Base-by-base conservation (phyloP, 1,140 invertebrate species). In the Drosophila pandora region DNA sequence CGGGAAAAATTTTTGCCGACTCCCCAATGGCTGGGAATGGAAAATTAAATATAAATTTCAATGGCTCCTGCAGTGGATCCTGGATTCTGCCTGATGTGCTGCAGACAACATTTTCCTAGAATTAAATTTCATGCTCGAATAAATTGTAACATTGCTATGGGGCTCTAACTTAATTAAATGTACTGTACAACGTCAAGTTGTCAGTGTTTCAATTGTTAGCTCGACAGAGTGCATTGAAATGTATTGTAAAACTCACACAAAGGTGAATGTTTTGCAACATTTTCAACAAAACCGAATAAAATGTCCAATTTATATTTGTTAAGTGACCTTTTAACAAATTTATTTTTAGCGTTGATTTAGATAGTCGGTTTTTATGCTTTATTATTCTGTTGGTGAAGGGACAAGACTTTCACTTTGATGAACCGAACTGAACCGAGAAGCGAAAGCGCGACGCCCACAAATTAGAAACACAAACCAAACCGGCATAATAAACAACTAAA, bases 401-500 rank as follows among this genome's bases (percentile, higher is more conserved):
- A 41, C 41, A 63, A 52, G 37, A 25, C 30, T 54, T 68, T 64
- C 12, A 5, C 23, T 21, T 37, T 48, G 22, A 47, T 65, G 48
- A 43, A 67, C 41, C 7, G 13, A 13, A 76, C 67, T 72, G 49
- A 67, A 28, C 25, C 25, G 1, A 28, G 7, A 28, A 6, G 5
- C 25, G 25, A 28, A 28, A 28, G 25, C 25, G 25, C 25, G 58
- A 32, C 30, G 13, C 34, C 12, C 41, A 21, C 41, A 57, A 57
- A 69, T 69, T 68, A 73, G 59, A 73, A 12, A 43, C 37, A 34
- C 50, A 30, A 48, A 25, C 57, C 47, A 5, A 49, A 41, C 67
- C 17, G 68, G 68, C 57, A 71, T 71, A 58, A 71, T 62, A 71
- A 60, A 71, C 39, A 52, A 39, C 25, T 53, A 32, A 37, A 4